A percentile compares a stretch with the other conserved stretches of the same genome.
These are phyloP conservation scores for Aegotheles bennettii DNA, from an alignment of 2,113 vertebrate genomes.

Conservation along the genomic window DNA sequence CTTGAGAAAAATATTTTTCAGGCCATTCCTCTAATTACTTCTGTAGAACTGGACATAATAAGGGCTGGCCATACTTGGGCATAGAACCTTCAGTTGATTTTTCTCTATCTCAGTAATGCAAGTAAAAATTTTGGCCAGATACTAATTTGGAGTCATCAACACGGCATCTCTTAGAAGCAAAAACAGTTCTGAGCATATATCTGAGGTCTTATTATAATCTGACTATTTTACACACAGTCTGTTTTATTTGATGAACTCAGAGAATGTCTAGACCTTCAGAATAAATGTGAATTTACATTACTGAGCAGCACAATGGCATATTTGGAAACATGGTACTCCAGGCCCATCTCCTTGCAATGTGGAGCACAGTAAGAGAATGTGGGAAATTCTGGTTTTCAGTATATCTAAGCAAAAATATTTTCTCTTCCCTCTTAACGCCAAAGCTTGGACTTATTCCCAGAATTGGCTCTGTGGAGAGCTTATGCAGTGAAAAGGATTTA, in stretches of 20 bases:
- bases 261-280: constrained; percentile 13
- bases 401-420: constrained; percentile 28
- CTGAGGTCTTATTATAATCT: not conserved
- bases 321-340: not conserved
- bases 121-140: not conserved
- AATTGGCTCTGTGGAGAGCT: constrained; percentile 71
- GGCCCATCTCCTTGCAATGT: not conserved
- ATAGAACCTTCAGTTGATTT: not conserved
- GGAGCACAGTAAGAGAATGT: not conserved
- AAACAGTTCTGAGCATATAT: not conserved
- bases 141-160: not conserved
- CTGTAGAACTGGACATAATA: not conserved
- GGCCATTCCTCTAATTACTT: not conserved
- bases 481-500: constrained; percentile 74
- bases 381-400: constrained; percentile 7
- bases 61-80: not conserved
- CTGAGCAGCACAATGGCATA: not conserved
- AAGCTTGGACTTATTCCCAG: constrained; percentile 85
- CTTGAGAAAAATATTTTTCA: constrained; percentile 13
- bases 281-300: not conserved
- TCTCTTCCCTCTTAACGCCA: constrained; percentile 31
- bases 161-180: not conserved
- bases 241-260: not conserved
- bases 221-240: not conserved
- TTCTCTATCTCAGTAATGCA: not conserved